A percentile compares a stretch with the other conserved stretches of the same genome.
Conservation (phyloP, 2,888 invertebrate species). For the Drosophila suboccidentalis region DNA sequence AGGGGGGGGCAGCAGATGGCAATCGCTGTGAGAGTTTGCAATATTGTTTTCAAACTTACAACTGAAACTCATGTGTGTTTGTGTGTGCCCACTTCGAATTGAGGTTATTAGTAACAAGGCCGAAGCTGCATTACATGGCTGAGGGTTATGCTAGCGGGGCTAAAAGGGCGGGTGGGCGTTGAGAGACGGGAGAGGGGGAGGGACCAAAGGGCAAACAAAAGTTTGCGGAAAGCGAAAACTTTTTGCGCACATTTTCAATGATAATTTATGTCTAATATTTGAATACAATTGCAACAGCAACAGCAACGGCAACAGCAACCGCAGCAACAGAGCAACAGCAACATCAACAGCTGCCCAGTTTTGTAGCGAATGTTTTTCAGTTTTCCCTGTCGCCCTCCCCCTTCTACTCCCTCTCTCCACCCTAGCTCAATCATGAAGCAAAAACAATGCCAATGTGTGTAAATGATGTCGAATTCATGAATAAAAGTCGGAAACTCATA, state of each 20-base stretch:
- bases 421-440: neutral
- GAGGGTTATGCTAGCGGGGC: conserved; percentile 13
- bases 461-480: conserved; percentile 61
- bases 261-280: conserved; percentile 79
- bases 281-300: conserved; percentile 70
- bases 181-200: neutral
- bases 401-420: neutral
- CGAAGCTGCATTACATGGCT: conserved; percentile 56
- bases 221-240: conserved; percentile 66
- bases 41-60: conserved; percentile 62
- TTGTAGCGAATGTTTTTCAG: conserved; percentile 33
- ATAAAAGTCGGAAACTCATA: conserved; percentile 66
- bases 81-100: conserved; percentile 61
- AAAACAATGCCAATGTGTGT: conserved; percentile 63
- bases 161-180: neutral
- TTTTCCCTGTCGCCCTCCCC: conserved; percentile 18
- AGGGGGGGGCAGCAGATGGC: conserved; percentile 22
- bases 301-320: conserved; percentile 47
- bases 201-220: conserved; percentile 28
- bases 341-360: conserved; percentile 47
- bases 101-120: conserved; percentile 82
- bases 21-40: conserved; percentile 44
- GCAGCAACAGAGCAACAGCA: conserved; percentile 35
- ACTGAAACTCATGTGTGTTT: conserved; percentile 20
- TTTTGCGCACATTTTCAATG: conserved; percentile 70